Conservation (phyloP, 2,113 vertebrate genomes). For the Bos javanicus region DNA sequence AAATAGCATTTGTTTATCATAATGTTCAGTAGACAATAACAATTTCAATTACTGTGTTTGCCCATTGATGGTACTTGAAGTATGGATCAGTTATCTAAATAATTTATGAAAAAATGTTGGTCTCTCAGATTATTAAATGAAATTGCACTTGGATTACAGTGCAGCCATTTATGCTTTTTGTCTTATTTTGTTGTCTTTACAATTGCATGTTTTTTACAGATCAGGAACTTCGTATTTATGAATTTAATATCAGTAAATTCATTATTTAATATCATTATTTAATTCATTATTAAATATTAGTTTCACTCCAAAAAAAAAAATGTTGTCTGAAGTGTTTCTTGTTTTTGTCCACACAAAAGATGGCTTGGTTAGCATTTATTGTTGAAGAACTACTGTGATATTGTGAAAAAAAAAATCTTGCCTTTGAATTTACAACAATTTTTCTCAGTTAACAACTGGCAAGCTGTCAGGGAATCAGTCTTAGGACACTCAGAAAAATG, state of each 20-base stretch:
- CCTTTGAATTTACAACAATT: not conserved
- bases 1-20: slow-evolving; percentile 7
- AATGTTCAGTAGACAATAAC: not conserved
- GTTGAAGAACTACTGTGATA: not conserved
- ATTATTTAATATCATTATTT: slow-evolving; percentile 11
- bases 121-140: slow-evolving; percentile 21
- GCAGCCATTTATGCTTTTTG: not conserved
- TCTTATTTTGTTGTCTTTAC: slow-evolving; percentile 33
- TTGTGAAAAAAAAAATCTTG: not conserved
- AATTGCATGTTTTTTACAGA: slow-evolving; percentile 57
- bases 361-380: not conserved
- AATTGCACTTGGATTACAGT: slow-evolving; percentile 16
- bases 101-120: not conserved
- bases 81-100: not conserved
- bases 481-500: not conserved
- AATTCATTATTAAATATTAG: slow-evolving; percentile 61
- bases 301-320: slow-evolving; percentile 47
- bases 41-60: not conserved
- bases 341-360: not conserved
- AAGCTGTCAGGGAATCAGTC: not conserved
- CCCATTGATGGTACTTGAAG: not conserved
- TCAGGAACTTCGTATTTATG: slow-evolving; percentile 44
- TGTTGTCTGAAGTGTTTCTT: slow-evolving; percentile 18
- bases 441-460: not conserved
- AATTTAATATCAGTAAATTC: not conserved